Percentiles rank a stretch among this genome's conserved stretches.
Evolutionary conservation across 2,888 invertebrate genomes (phyloP).

Genomic region (Drosophila parthenogenetica): DNA sequence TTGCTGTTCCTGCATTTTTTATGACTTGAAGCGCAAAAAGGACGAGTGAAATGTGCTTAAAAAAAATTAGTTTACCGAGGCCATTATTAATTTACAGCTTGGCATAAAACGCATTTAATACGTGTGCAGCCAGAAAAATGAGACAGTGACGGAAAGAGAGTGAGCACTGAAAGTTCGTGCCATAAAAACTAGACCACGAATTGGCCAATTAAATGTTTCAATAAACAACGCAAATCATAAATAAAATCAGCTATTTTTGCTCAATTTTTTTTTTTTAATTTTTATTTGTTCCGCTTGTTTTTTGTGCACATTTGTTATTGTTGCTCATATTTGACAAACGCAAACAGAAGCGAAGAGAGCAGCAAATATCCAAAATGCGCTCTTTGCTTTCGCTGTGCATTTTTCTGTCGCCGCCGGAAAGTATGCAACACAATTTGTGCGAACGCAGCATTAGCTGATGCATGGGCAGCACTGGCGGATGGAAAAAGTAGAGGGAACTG

Average conservation of each 20-base stretch:
- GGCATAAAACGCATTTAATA: slow-evolving; percentile 29
- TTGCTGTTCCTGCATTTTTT: slow-evolving; percentile 44
- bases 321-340: slow-evolving; percentile 12
- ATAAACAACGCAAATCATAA: slow-evolving; percentile 55
- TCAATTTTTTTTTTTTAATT: slow-evolving; percentile 20
- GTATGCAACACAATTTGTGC: slow-evolving; percentile 45
- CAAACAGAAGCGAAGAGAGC: slow-evolving; percentile 10
- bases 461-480: slow-evolving; percentile 45
- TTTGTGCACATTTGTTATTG: slow-evolving; percentile 5
- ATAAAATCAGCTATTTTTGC: slow-evolving; percentile 55
- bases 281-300: not conserved
- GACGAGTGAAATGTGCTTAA: slow-evolving; percentile 22
- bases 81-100: slow-evolving; percentile 44
- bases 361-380: slow-evolving; percentile 4
- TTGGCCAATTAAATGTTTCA: slow-evolving; percentile 72
- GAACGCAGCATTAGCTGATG: slow-evolving; percentile 18
- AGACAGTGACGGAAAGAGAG: not conserved
- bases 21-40: slow-evolving; percentile 34
- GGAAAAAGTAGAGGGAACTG: no score
- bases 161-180: not conserved
- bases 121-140: not conserved
- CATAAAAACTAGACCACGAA: slow-evolving; percentile 45
- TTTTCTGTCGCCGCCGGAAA: slow-evolving; percentile 43
- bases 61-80: slow-evolving; percentile 12
- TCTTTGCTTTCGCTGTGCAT: slow-evolving; percentile 23